Percentiles rank a stretch among this genome's conserved stretches.
These are phyloP conservation scores for Fopius arisanus DNA, from an alignment of 1,140 invertebrate species.

Conservation along the genomic window DNA sequence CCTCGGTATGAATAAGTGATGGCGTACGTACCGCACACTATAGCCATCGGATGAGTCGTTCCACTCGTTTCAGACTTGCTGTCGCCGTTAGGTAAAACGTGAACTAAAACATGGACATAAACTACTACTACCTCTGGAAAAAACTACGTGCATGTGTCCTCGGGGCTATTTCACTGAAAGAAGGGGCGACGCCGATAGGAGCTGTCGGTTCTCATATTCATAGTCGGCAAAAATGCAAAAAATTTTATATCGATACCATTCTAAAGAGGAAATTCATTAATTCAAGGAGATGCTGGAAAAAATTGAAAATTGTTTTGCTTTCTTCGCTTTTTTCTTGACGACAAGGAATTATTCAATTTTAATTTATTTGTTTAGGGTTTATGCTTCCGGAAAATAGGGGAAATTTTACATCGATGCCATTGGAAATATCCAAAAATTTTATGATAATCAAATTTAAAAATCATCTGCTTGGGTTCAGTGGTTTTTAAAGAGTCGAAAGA, in stretches of 20 bases:
- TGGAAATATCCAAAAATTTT: too few relatives aligned
- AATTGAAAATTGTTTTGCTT: too few relatives aligned
- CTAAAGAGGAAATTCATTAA: background rate
- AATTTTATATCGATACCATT: background rate
- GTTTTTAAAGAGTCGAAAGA: too few relatives aligned
- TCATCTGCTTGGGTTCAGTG: too few relatives aligned
- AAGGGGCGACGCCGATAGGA: background rate
- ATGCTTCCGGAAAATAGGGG: background rate
- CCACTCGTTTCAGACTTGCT: conserved; percentile 16
- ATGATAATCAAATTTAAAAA: too few relatives aligned
- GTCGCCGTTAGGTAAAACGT: conserved; percentile 14
- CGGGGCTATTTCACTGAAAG: background rate
- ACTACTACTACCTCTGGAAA: background rate
- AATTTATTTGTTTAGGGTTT: too few relatives aligned
- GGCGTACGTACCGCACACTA: conserved; percentile 24
- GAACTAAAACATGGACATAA: background rate
- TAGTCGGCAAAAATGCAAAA: background rate
- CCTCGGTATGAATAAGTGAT: conserved; percentile 56
- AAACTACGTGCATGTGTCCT: background rate
- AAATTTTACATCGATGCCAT: too few relatives aligned
- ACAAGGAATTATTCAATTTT: too few relatives aligned
- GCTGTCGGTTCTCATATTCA: background rate
- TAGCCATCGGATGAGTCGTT: conserved; percentile 15
- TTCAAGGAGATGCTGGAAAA: background rate
- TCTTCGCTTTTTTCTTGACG: too few relatives aligned